Evolutionary conservation across 2,113 vertebrate species (phyloP).

Genomic region (Erpornis zantholeuca): DNA sequence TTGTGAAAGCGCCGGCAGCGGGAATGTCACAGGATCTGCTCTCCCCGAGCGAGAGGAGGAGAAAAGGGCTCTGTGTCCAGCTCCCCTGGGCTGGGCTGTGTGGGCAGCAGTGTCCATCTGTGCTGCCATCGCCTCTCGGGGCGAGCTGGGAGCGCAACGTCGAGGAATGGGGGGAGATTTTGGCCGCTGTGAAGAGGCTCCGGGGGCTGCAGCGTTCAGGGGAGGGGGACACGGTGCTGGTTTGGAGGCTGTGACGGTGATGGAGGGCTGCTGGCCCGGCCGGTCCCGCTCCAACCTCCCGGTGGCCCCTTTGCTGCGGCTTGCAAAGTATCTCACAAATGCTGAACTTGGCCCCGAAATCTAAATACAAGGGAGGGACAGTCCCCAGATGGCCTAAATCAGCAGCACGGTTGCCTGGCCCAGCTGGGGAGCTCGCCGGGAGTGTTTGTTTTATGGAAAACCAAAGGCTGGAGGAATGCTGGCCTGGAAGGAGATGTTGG

Average conservation of each 20-base stretch:
- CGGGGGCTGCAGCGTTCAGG: rapidly evolving
- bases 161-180: neutral
- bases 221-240: neutral
- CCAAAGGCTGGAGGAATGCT: constrained; percentile 15
- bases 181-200: rapidly evolving
- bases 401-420: constrained; percentile 43
- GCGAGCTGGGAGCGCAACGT: rapidly evolving
- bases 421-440: constrained; percentile 22
- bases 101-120: neutral
- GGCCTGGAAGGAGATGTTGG: neutral
- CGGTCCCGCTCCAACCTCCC: neutral
- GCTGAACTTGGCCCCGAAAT: constrained; percentile 48
- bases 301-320: neutral
- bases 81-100: neutral
- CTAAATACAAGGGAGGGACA: constrained; percentile 48
- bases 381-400: constrained; percentile 65
- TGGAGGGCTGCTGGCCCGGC: neutral
- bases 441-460: constrained; percentile 47
- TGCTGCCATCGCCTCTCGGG: neutral
- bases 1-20: neutral
- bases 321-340: constrained; percentile 28
- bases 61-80: neutral
- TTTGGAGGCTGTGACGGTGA: neutral
- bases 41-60: neutral
- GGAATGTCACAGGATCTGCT: constrained; percentile 42